These are phyloP conservation scores for Zosterops borbonicus DNA, from an alignment of 2,113 vertebrate genomes.

Conservation along the genomic window DNA sequence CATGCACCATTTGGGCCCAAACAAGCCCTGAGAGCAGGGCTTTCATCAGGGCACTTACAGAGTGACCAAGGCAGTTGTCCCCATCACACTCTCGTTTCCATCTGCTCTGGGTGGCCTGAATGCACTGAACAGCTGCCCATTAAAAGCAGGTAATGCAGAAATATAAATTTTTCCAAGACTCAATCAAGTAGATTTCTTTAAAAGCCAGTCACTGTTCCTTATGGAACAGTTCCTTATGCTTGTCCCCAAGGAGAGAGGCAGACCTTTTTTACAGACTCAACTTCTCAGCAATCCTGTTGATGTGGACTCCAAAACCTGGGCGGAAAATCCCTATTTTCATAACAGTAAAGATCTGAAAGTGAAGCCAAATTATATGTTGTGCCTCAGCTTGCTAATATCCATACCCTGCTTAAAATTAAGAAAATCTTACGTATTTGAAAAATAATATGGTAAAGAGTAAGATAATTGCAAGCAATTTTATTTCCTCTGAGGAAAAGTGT, in stretches of 20 bases:
- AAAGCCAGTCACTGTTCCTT: background rate
- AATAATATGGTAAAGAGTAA: background rate
- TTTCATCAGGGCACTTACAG: background rate
- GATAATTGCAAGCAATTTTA: fast-evolving
- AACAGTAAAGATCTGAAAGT: background rate
- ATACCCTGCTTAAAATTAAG: background rate
- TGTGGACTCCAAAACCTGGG: background rate
- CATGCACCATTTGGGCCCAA: background rate
- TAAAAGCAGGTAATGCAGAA: background rate
- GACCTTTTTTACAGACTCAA: background rate
- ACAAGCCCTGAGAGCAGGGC: background rate
- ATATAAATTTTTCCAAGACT: background rate
- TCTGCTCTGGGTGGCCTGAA: background rate
- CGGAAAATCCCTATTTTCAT: background rate
- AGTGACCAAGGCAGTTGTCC: background rate
- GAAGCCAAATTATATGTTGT: background rate
- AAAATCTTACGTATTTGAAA: background rate
- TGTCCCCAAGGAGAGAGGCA: background rate
- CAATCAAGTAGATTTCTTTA: background rate
- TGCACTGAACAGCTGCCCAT: background rate
- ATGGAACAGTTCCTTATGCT: background rate
- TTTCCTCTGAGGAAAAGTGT: background rate
- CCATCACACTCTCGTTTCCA: background rate
- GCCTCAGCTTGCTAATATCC: background rate
- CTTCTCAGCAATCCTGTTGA: background rate